Evolutionary conservation across 2,797 vertebrate species (phyloP).

Genomic region (Anisognathus igniventris): DNA sequence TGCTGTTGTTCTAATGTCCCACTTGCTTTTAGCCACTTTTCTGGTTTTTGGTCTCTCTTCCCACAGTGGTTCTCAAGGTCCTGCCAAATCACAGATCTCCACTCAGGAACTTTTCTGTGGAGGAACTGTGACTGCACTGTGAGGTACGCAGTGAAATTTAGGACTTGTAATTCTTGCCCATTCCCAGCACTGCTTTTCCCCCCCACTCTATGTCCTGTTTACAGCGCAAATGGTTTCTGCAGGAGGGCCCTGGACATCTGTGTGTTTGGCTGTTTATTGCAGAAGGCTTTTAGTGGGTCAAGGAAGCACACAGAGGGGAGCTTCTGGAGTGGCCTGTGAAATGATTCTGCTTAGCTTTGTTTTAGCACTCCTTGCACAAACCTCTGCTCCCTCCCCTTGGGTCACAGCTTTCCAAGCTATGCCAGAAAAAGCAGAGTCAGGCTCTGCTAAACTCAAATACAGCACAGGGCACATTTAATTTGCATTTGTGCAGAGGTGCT

Average conservation of each 20-base stretch:
- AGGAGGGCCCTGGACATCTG: background rate
- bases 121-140: background rate
- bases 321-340: background rate
- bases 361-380: background rate
- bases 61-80: background rate
- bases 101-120: background rate
- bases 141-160: background rate
- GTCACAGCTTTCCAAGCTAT: background rate
- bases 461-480: background rate
- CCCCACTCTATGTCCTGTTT: background rate
- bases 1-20: background rate
- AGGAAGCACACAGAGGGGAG: background rate
- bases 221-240: background rate
- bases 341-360: background rate
- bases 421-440: background rate
- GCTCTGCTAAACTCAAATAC: background rate
- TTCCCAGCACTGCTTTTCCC: background rate
- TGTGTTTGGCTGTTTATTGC: background rate
- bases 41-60: background rate
- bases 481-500: background rate
- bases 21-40: background rate
- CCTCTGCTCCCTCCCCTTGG: background rate
- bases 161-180: background rate
- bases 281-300: conserved; percentile 7
- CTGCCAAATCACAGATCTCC: background rate